Evolutionary conservation across 2,888 invertebrate species (phyloP), one percentile per base, ranked within the genome.

Genomic region (Patella caerulea): DNA sequence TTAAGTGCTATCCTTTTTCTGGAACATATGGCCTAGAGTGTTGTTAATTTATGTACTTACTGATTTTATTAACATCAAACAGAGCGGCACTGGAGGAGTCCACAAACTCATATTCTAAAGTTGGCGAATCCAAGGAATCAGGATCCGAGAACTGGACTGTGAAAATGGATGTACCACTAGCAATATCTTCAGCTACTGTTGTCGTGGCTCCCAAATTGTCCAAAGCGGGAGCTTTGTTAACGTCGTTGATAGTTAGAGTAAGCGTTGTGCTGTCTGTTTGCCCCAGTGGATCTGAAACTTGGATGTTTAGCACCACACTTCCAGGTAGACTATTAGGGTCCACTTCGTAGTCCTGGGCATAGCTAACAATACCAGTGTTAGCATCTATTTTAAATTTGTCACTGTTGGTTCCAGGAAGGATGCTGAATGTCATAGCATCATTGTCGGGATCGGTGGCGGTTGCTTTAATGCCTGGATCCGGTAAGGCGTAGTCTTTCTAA

Each of bases 301-400:
- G 73, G 5, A 82, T 81, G 0, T 65, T 78, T 71, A 83, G 72
- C 29, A 73, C 77, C 3, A 82, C 82, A 55, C 72, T 76, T 7
- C 73, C 70, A 0, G 83, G 81, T 74, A 82, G 80, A 5, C 75
- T 76, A 19, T 12, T 59, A 9, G 72, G 55, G 73, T 85, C 85
- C 9, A 83, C 78, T 75, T 85, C 82, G 75, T 85, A 85, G 59
- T 83, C 74, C 12, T 78, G 78, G 7, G 83, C 81, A 71, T 82
- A 84, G 5, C 72, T 79, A 15, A 85, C 74, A 0, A 78, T 17
- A 1, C 83, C 85, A 2, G 81, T 77, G 55, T 55, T 75, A 12
- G 75, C 19, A 45, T 82, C 82, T 17, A 85, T 79, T 2, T 56
- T 72, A 24, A 85, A 84, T 45, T 79, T 77, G 5, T 78, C 75